These are phyloP conservation scores for Eledona agricola DNA, from an alignment of 2,888 invertebrate genomes.

Conservation along the genomic window DNA sequence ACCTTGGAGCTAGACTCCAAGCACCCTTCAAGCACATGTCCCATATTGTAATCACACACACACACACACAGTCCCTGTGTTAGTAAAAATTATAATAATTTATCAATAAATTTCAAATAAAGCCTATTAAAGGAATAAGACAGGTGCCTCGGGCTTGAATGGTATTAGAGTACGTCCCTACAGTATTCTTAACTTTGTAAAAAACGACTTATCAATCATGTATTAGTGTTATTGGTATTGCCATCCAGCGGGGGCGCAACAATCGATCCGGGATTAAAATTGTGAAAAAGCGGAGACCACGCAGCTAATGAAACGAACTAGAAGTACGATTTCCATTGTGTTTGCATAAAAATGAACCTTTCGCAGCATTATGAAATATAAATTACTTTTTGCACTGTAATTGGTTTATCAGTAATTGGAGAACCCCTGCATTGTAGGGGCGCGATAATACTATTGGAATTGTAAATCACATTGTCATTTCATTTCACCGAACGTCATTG, in stretches of 20 bases:
- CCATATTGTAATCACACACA: too few relatives aligned
- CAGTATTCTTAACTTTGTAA: constrained; percentile 21
- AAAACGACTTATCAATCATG: constrained; percentile 33
- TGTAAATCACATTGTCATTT: constrained; percentile 51
- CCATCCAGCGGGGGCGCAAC: constrained; percentile 7
- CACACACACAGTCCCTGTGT: too few relatives aligned
- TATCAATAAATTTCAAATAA: constrained; percentile 11
- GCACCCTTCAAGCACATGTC: too few relatives aligned
- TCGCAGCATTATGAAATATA: constrained; percentile 42
- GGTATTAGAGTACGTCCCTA: constrained; percentile 18
- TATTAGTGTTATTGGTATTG: constrained; percentile 34
- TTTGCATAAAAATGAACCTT: constrained; percentile 53
- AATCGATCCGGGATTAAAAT: constrained; percentile 15
- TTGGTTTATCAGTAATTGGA: constrained; percentile 51
- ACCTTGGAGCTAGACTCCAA: too few relatives aligned
- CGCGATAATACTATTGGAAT: constrained; percentile 50
- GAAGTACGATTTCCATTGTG: constrained; percentile 42
- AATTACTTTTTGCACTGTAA: constrained; percentile 46
- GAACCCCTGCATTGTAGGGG: constrained; percentile 40
- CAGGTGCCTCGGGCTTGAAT: constrained; percentile 14
- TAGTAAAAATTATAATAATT: constrained; percentile 21
- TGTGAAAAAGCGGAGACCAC: constrained; percentile 12
- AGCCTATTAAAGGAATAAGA: neutral
- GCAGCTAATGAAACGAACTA: constrained; percentile 30
- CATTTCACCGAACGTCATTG: constrained; percentile 42